Evolutionary conservation across 2,113 vertebrate genomes (phyloP), one percentile per base, ranked within the genome.

Genomic region (Psilopsiagon aurifrons): DNA sequence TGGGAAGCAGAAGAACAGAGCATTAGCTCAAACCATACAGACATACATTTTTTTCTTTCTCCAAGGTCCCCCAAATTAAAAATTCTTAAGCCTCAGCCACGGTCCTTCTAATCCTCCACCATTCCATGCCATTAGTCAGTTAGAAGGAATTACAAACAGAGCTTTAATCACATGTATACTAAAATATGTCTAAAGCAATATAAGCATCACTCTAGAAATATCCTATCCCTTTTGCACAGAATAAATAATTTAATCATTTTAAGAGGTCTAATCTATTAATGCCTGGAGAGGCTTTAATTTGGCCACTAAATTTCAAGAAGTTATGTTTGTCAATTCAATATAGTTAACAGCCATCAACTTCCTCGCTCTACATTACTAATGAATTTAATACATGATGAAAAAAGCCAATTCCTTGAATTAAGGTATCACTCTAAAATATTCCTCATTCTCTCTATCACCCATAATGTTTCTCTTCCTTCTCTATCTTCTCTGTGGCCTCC

Each of bases 241-340:
- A 92, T 86, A 93, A 95, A 93, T 94, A 90, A 95, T 93, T 93
- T 60, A 89, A 86, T 94, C 78, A 47, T 90, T 96, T 94, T 76
- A 93, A 93, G 66, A 4, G 4, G 52, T 57, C 69, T 93, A 84
- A 96, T 95, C 90, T 95, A 64, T 86, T 96, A 92, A 93, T 79
- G 88, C 62, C 83, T 79, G 47, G 29, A 94, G 44, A 92, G 44
- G 37, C 33, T 74, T 93, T 95, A 78, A 95, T 92, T 95, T 88
- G 88, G 90, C 41, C n/a, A 94, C 96, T 84, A 88, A 86, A 93
- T 86, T 91, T 92, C 66, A 92, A 92, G 92, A 92, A 91, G 90
- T 69, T 90, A 62, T 4, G 3, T 86, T 93, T 20, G 15, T 93
- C 94, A 92, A 71, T 82, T 94, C 94, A 76, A 84, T 93, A 92